Percentiles rank a stretch among this genome's conserved stretches.
Evolutionary conservation across 2,797 vertebrate species (phyloP).

Genomic region (Dipus sagitta): DNA sequence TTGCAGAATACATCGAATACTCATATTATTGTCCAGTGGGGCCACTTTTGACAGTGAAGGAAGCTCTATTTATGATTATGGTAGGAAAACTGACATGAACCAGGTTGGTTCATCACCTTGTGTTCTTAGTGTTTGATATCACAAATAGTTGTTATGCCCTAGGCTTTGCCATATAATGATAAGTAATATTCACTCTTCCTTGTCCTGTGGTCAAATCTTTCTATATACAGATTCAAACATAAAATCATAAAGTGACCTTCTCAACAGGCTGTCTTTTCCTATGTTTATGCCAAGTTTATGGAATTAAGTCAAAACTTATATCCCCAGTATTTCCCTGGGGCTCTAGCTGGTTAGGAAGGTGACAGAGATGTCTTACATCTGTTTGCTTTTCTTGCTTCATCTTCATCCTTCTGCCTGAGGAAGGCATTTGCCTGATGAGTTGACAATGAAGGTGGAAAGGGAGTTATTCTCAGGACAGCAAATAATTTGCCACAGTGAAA

Average conservation of each 20-base stretch:
- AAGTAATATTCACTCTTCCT: not conserved
- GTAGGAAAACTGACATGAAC: not conserved
- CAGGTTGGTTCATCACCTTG: not conserved
- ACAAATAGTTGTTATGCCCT: not conserved
- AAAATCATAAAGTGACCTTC: slow-evolving; percentile 28
- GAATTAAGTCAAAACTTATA: not conserved
- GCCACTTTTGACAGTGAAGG: not conserved
- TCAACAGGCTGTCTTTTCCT: not conserved
- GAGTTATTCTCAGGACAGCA: not conserved
- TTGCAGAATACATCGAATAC: not conserved
- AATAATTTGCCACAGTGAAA: slow-evolving; percentile 46
- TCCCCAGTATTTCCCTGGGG: not conserved
- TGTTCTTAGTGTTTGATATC: slow-evolving; percentile 22
- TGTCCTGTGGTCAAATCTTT: not conserved
- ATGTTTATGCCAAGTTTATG: not conserved
- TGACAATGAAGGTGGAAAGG: slow-evolving; percentile 28
- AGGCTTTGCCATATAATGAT: not conserved
- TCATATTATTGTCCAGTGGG: slow-evolving; percentile 1
- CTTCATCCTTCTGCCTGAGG: not conserved
- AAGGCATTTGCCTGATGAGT: not conserved
- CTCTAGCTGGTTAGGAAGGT: not conserved
- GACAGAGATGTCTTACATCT: not conserved
- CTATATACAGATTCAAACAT: not conserved
- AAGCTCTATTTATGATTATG: not conserved
- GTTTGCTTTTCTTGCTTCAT: not conserved